Percentiles rank a stretch among this genome's conserved stretches.
phyloP scores from a whole-genome alignment of 1,140 invertebrate species.

The Euwallacea similis region DNA sequence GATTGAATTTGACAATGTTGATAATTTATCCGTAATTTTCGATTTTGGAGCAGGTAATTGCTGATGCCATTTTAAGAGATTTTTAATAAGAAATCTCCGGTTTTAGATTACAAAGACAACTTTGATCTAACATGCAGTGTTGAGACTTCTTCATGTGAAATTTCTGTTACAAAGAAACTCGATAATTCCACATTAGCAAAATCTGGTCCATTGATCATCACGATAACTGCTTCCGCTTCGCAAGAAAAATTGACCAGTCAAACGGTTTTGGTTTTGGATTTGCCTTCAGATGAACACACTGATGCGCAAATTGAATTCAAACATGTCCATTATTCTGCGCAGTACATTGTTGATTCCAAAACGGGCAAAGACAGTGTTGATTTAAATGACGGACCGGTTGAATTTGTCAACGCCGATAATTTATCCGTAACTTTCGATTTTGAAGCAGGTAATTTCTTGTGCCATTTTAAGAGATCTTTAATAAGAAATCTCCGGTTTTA shows the following conservation, averaged over 20 bases:
- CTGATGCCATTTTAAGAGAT: not conserved
- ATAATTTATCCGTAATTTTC: not conserved
- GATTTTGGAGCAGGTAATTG: not conserved
- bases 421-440: too few relatives aligned
- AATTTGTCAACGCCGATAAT: too few relatives aligned
- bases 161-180: not conserved
- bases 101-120: not conserved
- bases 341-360: slow-evolving; percentile 9
- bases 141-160: not conserved
- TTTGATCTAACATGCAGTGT: not conserved
- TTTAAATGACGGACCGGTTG: not conserved
- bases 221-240: not conserved
- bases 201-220: not conserved
- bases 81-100: not conserved
- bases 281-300: not conserved
- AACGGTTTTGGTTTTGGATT: slow-evolving; percentile 6
- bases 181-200: not conserved
- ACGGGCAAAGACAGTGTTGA: not conserved
- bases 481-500: not conserved
- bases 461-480: too few relatives aligned
- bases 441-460: too few relatives aligned
- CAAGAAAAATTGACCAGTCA: not conserved
- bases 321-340: slow-evolving; percentile 3
- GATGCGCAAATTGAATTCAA: slow-evolving; percentile 1
- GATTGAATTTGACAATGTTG: not conserved